These are phyloP conservation scores for Gracilinanus agilis DNA, from an alignment of 2,113 vertebrate genomes.

Conservation along the genomic window DNA sequence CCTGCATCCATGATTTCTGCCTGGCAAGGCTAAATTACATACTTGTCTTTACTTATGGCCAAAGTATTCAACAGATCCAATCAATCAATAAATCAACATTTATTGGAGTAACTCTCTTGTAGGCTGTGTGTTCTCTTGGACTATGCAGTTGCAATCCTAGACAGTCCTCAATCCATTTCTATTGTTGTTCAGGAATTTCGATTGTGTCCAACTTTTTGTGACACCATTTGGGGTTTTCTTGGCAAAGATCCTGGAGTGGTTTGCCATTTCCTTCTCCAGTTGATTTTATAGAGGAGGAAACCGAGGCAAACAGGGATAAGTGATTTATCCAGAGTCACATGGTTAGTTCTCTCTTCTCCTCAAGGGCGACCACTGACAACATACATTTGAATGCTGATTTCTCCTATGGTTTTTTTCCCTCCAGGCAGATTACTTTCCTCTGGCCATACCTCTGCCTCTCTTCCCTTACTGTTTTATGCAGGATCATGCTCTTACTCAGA, in stretches of 20 bases:
- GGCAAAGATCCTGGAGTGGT: not conserved
- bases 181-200: not conserved
- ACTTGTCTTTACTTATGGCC: not conserved
- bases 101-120: not conserved
- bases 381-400: not conserved
- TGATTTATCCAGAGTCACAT: not conserved
- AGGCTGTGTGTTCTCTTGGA: not conserved
- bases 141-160: not conserved
- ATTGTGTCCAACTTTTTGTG: not conserved
- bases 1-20: not conserved
- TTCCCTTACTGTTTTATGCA: not conserved
- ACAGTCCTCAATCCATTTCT: not conserved
- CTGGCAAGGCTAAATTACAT: not conserved
- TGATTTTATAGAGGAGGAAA: not conserved
- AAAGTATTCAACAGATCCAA: not conserved
- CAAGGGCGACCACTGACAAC: not conserved
- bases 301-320: not conserved
- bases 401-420: not conserved
- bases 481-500: not conserved
- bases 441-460: not conserved
- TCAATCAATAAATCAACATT: not conserved
- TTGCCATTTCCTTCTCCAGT: not conserved
- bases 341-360: not conserved
- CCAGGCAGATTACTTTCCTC: not conserved
- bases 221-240: not conserved